Conservation (phyloP, 1,140 invertebrate species). For the Gerris buenoi region DNA sequence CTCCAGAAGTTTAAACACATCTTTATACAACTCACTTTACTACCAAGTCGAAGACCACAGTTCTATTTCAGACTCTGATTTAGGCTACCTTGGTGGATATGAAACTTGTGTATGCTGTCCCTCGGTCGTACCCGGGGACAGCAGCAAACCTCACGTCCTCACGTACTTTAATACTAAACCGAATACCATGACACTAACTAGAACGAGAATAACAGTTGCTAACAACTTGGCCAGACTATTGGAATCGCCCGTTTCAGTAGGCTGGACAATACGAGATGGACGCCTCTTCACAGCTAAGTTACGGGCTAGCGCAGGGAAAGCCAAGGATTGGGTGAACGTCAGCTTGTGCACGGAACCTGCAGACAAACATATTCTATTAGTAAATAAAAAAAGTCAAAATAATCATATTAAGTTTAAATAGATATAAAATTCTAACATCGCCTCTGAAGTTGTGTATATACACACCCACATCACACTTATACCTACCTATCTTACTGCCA, state of each 20-base stretch:
- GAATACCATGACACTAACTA: conserved; percentile 56
- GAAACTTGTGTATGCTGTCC: background rate
- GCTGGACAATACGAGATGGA: conserved; percentile 19
- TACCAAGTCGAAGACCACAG: too few species aligned
- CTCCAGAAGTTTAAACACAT: too few species aligned
- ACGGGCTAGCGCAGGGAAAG: conserved; percentile 52
- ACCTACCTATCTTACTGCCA: too few species aligned
- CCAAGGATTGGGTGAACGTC: conserved; percentile 56
- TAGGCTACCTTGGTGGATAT: background rate
- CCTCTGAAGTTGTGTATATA: too few species aligned
- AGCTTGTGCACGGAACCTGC: conserved; percentile 50
- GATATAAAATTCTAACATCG: too few species aligned
- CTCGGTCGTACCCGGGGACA: conserved; percentile 32
- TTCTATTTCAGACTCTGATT: background rate
- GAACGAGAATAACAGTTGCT: conserved; percentile 48
- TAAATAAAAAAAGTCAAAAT: too few species aligned
- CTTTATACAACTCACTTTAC: too few species aligned
- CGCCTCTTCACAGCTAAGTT: conserved; percentile 48
- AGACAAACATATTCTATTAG: too few species aligned
- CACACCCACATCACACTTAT: too few species aligned
- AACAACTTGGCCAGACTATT: conserved; percentile 30
- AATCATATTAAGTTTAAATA: too few species aligned
- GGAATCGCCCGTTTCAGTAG: conserved; percentile 34
- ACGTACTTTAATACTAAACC: conserved; percentile 60
- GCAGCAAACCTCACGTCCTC: conserved; percentile 55